Evolutionary conservation across 1,140 invertebrate genomes (phyloP), one percentile per base, ranked within the genome.

Genomic region (Leptopilina clavipes): DNA sequence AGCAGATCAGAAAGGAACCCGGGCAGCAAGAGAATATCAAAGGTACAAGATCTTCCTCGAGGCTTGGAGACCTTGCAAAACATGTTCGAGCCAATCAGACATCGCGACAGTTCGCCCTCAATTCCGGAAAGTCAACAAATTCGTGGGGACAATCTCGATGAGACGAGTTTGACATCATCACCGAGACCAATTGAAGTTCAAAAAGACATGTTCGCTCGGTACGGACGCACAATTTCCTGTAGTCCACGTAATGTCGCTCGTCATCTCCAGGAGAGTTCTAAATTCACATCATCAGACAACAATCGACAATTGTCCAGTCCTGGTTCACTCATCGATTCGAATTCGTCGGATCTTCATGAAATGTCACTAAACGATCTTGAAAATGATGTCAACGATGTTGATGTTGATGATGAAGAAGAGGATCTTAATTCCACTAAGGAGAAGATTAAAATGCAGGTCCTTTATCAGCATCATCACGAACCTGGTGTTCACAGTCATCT

Each of bases 401-500:
- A 40, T 9, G 37, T 3, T 40, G 83, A 85, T 6, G 83, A 85
- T 12, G 77, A 78, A 9, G 37, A 12, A 17, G 81, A 82, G 10
- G 72, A 76, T 3, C 31, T 70, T 11, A 54, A n/a, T 18, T 65
- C 59, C 2, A 44, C 78, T 19, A 85, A 85, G 44, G 83, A 85
- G 14, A 85, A 85, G 19, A 54, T 82, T 45, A 85, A 85, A 65
- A 84, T 78, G 77, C 84, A 85, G 10, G 79, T 81, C 10, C 17
- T 85, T 11, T 85, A 85, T 73, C 83, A 85, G 56, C 84, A 85
- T 43, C 83, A 85, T 79, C 84, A 82, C 45, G 84, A 85, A 43
- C 43, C 82, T 8, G 74, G 73, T 22, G 76, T 84, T 17, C 83
- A 84, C 22, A 83, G 80, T 1, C 83, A 84, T 40, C 84, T 81